These are phyloP conservation scores for Takifugu rubripes DNA, from an alignment of 2,797 vertebrate genomes.

Conservation along the genomic window DNA sequence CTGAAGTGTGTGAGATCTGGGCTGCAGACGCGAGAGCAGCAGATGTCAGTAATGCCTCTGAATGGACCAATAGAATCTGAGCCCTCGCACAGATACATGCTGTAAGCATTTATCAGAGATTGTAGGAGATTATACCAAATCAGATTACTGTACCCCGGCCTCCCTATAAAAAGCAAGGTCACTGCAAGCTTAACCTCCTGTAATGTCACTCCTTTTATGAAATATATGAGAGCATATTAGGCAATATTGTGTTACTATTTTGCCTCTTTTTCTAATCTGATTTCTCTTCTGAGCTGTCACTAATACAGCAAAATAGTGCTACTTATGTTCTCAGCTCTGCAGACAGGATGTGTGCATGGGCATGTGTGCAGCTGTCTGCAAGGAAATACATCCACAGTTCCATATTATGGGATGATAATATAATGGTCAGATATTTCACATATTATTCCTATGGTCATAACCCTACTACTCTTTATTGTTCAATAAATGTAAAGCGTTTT, in stretches of 20 bases:
- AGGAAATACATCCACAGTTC: background rate
- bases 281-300: constrained; percentile 61
- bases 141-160: constrained; percentile 77
- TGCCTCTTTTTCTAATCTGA: constrained; percentile 70
- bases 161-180: constrained; percentile 81
- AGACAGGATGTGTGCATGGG: background rate
- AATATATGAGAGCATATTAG: constrained; percentile 65
- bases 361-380: background rate
- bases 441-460: too few species aligned
- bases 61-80: constrained; percentile 58
- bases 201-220: constrained; percentile 72
- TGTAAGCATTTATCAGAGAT: constrained; percentile 82
- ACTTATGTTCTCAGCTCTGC: constrained; percentile 45
- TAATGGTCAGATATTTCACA: background rate
- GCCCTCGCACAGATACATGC: constrained; percentile 68
- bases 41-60: constrained; percentile 68
- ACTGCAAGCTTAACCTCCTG: constrained; percentile 76
- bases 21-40: constrained; percentile 54
- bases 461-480: too few species aligned
- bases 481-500: too few species aligned
- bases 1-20: constrained; percentile 2
- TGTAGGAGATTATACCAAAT: constrained; percentile 80
- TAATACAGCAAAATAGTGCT: constrained; percentile 66
- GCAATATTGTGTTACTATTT: constrained; percentile 63
- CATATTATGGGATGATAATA: background rate